phyloP scores from a whole-genome alignment of 2,888 invertebrate genomes.

The Acrobeloides nanus region DNA sequence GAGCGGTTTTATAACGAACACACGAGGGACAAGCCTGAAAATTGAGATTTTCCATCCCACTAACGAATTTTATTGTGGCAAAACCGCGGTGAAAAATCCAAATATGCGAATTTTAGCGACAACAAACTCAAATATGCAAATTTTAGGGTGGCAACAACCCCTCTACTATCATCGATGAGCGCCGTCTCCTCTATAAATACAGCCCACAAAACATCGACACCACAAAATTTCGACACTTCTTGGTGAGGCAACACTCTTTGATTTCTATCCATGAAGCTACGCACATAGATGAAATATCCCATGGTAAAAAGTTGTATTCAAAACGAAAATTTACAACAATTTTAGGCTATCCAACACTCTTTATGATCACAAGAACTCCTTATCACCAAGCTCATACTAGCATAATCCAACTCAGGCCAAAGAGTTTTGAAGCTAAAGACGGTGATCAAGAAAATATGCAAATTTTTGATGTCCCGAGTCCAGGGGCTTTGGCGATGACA shows the following conservation, averaged over 20 bases:
- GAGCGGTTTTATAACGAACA: conserved; percentile 6
- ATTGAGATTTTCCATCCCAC: not conserved
- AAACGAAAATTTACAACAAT: conserved; percentile 3
- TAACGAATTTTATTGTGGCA: not conserved
- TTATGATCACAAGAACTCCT: conserved; percentile 22
- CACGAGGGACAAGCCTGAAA: not conserved
- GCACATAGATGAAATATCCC: conserved; percentile 23
- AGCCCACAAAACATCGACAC: conserved; percentile 35
- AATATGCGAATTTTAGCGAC: not conserved
- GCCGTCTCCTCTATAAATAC: conserved; percentile 32
- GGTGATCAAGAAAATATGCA: not conserved
- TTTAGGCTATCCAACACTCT: conserved; percentile 13
- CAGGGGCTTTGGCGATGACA: not conserved
- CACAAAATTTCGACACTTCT: conserved; percentile 38
- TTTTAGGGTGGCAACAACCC: conserved; percentile 7
- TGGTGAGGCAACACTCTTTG: conserved; percentile 42
- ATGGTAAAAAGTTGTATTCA: not conserved
- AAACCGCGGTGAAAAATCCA: not conserved
- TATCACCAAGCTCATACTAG: conserved; percentile 13
- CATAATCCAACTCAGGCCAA: conserved; percentile 16
- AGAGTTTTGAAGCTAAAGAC: not conserved
- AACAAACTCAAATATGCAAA: not conserved
- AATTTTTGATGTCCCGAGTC: not conserved
- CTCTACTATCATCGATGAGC: conserved; percentile 34
- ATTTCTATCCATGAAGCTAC: conserved; percentile 46